Base-by-base conservation (phyloP, 2,797 vertebrate species). In the Poecile montanus region DNA sequence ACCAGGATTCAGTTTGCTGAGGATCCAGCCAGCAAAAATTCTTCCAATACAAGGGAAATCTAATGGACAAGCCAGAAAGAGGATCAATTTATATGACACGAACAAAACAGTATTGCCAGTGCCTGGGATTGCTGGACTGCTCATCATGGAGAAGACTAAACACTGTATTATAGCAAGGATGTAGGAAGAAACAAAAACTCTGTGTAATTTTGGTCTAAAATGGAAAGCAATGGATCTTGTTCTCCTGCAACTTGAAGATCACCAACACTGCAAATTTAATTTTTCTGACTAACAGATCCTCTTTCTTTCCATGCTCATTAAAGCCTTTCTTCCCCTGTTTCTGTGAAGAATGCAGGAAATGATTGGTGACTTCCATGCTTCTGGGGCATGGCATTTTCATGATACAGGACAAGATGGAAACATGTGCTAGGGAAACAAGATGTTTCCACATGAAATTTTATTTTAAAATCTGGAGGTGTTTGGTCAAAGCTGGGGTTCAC, bases 371-470 rank as follows among this genome's bases (percentile, higher is more conserved):
- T 58, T 79, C 45, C 54, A 50, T 3, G 5, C 19, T 60, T 42
- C 57, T 2, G 1, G 12, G 25, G 8, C 0, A 0, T 48, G 45
- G 25, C 1, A 1, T 74, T 67, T 63, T 29, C 21, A 7, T 30
- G 25, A 32, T 11, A 13, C 15, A 29, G 44, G 30, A 47, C 53
- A 58, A 25, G 8, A 7, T 4, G 47, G 73, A 74, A 75, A 50
- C 3, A 27, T 26, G 32, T 57, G 23, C 32, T 25, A 34, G 23
- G 34, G 10, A 74, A 88, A 62, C 13, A 54, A 58, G 21, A 15
- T 15, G 8, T 47, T 80, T 72, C 25, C 29, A 67, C 0, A 0
- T 18, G 19, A 76, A 2, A 7, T 65, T 67, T 85, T 44, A 36
- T 57, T 50, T 71, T 21, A 34, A 68, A 57, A 58, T 16, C 7